These are phyloP conservation scores for Odontomyia ornata DNA, from an alignment of 2,888 invertebrate species.

Conservation along the genomic window DNA sequence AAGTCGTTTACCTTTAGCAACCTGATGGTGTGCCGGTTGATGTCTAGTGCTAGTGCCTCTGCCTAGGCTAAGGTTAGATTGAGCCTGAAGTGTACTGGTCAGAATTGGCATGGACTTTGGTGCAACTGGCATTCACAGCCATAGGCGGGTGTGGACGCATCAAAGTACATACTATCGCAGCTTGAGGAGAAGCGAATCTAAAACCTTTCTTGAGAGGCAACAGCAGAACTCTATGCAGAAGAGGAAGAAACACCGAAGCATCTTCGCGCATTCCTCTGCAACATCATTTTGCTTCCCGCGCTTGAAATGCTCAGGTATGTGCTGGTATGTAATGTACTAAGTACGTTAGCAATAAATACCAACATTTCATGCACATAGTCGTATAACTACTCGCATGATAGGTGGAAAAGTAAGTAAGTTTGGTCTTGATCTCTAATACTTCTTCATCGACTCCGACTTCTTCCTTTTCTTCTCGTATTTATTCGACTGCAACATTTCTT, in stretches of 20 bases:
- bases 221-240: neutral
- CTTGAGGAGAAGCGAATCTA: too few species aligned
- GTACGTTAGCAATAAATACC: neutral
- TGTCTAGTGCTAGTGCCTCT: neutral
- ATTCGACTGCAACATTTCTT: slow-evolving; percentile 13
- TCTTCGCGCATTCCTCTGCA: slow-evolving; percentile 31
- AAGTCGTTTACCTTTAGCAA: slow-evolving; percentile 42
- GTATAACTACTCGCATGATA: slow-evolving; percentile 7
- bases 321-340: neutral
- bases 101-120: neutral
- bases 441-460: too few species aligned
- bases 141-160: neutral
- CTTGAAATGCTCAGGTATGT: slow-evolving; percentile 1
- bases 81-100: neutral
- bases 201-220: too few species aligned
- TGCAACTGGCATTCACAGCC: neutral
- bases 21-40: neutral
- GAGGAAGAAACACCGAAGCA: slow-evolving; percentile 18
- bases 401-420: slow-evolving; percentile 21
- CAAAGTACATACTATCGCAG: too few species aligned
- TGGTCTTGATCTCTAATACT: too few species aligned
- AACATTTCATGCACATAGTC: too few species aligned
- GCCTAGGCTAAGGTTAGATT: neutral
- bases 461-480: too few species aligned
- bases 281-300: slow-evolving; percentile 18